A percentile compares a stretch with the other conserved stretches of the same genome.
Conservation (phyloP, 2,113 vertebrate species). For the Glaucomys volans region DNA sequence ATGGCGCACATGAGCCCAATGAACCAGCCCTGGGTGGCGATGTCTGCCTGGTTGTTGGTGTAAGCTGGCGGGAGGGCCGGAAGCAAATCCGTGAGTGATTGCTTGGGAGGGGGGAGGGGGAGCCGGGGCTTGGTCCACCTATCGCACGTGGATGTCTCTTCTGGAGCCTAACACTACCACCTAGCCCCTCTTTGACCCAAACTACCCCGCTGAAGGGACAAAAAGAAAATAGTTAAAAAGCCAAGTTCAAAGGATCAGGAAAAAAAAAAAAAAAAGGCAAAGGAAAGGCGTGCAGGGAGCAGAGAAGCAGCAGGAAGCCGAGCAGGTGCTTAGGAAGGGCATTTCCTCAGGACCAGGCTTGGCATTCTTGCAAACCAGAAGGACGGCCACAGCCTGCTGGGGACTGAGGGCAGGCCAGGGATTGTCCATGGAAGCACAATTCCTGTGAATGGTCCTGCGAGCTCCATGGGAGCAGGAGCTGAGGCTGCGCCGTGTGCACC, state of each 20-base stretch:
- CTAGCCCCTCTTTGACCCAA: conserved; percentile 7
- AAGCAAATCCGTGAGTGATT: not conserved
- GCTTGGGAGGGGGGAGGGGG: rapidly evolving
- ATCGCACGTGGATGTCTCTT: not conserved
- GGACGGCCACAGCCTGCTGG: not conserved
- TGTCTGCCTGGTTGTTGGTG: conserved; percentile 95
- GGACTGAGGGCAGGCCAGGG: not conserved
- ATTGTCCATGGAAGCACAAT: rapidly evolving
- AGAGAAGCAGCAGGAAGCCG: conserved; percentile 66
- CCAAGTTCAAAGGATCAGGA: conserved; percentile 44
- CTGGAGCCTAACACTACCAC: not conserved
- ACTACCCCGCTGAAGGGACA: not conserved
- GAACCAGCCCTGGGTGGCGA: conserved; percentile 99
- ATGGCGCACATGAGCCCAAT: conserved; percentile 99
- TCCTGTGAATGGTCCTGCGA: rapidly evolving
- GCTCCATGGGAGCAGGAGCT: rapidly evolving
- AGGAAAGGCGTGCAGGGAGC: conserved; percentile 30
- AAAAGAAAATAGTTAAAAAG: conserved; percentile 57
- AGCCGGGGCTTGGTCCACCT: not conserved
- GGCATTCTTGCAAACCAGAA: not conserved
- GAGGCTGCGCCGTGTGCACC: rapidly evolving
- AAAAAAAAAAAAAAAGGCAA: conserved; percentile 43
- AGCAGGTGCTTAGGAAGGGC: not conserved
- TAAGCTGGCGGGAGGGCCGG: conserved; percentile 88
- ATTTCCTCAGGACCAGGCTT: not conserved